Conservation (phyloP, 2,888 invertebrate genomes). For the Caenorhabditis macrosperma region DNA sequence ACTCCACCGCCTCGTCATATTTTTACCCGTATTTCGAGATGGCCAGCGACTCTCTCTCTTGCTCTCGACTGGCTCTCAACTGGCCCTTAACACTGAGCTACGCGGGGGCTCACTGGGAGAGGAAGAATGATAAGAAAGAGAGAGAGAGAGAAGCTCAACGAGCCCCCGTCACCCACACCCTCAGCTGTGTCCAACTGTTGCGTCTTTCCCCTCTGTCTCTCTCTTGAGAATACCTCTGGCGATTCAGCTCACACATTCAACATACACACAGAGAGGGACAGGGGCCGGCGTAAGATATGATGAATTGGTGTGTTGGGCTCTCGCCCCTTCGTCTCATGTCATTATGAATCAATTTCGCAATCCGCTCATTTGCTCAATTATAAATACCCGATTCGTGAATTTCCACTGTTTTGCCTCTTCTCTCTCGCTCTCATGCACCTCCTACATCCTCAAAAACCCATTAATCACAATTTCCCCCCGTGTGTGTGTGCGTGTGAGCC, state of each 20-base stretch:
- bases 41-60: not conserved
- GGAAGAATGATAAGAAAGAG: constrained; percentile 14
- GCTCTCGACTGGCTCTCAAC: no score
- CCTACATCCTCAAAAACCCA: no score
- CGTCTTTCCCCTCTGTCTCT: constrained; percentile 23
- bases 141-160: constrained; percentile 50
- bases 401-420: not conserved
- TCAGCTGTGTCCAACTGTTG: constrained; percentile 52
- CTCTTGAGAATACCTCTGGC: constrained; percentile 20
- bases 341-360: no score
- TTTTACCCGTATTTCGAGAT: not conserved
- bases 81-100: constrained; percentile 18
- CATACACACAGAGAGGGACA: constrained; percentile 45
- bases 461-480: constrained; percentile 62
- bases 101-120: no score
- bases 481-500: no score
- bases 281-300: constrained; percentile 41
- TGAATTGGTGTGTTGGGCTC: constrained; percentile 18
- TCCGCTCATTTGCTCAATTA: no score
- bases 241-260: constrained; percentile 44
- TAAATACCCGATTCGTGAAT: no score
- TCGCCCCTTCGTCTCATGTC: no score
- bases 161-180: constrained; percentile 43
- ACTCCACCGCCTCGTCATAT: constrained; percentile 30
- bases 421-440: constrained; percentile 17